Evolutionary conservation across 2,797 vertebrate genomes (phyloP).

Genomic region (Prionace glauca): DNA sequence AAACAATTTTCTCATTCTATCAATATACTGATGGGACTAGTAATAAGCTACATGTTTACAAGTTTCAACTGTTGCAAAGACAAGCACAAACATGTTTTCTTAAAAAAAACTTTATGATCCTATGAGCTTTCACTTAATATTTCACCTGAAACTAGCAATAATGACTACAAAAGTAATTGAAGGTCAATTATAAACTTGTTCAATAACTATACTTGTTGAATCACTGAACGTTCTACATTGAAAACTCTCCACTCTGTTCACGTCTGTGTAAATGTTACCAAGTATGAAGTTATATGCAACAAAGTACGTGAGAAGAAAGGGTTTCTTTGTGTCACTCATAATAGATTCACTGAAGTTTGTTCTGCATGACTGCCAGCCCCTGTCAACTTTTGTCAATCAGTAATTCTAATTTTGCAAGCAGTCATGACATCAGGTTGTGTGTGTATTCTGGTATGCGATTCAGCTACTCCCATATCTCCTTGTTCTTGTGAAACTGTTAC

Average conservation of each 20-base stretch:
- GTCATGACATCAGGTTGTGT: not conserved
- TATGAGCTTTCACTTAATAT: not conserved
- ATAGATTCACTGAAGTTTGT: not conserved
- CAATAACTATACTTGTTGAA: not conserved
- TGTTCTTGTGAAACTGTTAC: not conserved
- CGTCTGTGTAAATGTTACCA: not conserved
- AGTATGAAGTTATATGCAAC: not conserved
- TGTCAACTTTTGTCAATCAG: not conserved
- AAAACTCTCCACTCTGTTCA: not conserved
- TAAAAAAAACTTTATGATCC: not conserved
- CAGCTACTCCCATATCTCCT: not conserved
- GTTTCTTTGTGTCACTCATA: not conserved
- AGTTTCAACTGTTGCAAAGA: not conserved
- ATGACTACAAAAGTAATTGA: not conserved
- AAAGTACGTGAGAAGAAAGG: not conserved
- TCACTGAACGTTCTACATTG: not conserved
- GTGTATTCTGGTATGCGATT: not conserved
- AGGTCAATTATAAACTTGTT: not conserved
- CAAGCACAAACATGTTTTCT: not conserved
- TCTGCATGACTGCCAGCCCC: not conserved
- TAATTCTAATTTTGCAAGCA: constrained; percentile 20
- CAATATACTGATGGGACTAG: not conserved
- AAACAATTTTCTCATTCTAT: not conserved
- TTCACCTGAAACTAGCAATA: not conserved
- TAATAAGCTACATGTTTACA: not conserved